A percentile compares a stretch with the other conserved stretches of the same genome.
Evolutionary conservation across 2,797 vertebrate genomes (phyloP).

Genomic region (Micrastur ruficollis): DNA sequence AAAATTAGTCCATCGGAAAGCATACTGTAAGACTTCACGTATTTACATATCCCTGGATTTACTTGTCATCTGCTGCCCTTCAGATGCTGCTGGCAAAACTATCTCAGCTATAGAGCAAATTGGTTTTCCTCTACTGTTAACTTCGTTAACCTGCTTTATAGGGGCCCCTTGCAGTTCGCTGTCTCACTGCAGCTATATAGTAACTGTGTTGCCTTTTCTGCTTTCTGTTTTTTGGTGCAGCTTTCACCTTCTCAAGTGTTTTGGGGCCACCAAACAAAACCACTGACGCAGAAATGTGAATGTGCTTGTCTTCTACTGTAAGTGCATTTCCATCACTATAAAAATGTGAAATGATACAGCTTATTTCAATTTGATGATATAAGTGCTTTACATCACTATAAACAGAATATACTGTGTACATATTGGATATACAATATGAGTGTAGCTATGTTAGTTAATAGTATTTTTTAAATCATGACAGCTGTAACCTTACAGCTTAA

Average conservation of each 20-base stretch:
- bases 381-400: background rate
- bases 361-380: conserved; percentile 7
- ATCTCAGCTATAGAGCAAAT: background rate
- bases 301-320: background rate
- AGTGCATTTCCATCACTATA: background rate
- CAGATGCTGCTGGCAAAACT: background rate
- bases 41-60: background rate
- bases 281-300: background rate
- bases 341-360: background rate
- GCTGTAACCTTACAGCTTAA: background rate
- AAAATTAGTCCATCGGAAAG: background rate
- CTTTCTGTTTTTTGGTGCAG: background rate
- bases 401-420: background rate
- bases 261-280: background rate
- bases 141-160: background rate
- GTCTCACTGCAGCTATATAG: background rate
- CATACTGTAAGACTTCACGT: accelerated
- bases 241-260: background rate
- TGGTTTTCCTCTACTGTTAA: background rate
- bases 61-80: background rate
- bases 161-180: background rate
- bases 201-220: background rate
- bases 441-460: background rate
- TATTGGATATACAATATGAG: background rate
- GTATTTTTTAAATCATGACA: background rate